A percentile compares a stretch with the other conserved stretches of the same genome.
Conservation (phyloP, 1,140 invertebrate species). For the Ctenoplectra terminalis region DNA sequence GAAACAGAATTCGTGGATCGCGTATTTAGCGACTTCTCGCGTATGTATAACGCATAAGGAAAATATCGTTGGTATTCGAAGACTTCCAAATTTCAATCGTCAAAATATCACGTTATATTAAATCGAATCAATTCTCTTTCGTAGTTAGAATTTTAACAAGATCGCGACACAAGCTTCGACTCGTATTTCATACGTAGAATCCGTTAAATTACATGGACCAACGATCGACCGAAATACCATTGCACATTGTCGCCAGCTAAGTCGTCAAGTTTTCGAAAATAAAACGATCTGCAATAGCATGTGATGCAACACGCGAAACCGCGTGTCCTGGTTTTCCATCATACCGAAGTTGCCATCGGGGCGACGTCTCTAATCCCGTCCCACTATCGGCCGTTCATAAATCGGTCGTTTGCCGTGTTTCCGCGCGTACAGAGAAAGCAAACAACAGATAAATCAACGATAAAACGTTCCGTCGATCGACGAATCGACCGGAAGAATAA, state of each 20-base stretch:
- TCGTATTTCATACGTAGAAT: no score
- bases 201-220: neutral
- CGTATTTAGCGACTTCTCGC: neutral
- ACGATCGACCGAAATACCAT: conserved; percentile 13
- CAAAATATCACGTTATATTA: no score
- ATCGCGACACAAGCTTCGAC: no score
- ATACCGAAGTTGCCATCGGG: neutral
- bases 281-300: neutral
- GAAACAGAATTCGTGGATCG: conserved; percentile 25
- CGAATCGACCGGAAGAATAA: conserved; percentile 66
- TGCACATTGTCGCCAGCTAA: neutral
- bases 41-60: neutral
- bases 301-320: conserved; percentile 19
- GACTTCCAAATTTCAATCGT: neutral
- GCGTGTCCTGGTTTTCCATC: conserved; percentile 5
- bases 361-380: conserved; percentile 8
- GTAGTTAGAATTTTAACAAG: no score
- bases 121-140: no score
- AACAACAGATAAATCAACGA: conserved; percentile 62
- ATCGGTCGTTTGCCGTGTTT: conserved; percentile 60
- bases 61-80: neutral
- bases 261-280: conserved; percentile 19
- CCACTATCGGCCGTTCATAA: conserved; percentile 54
- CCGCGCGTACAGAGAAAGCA: conserved; percentile 59
- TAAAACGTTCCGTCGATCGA: conserved; percentile 63